Evolutionary conservation across 1,140 invertebrate genomes (phyloP).

Genomic region (Brachionus asplanchnoidis): DNA sequence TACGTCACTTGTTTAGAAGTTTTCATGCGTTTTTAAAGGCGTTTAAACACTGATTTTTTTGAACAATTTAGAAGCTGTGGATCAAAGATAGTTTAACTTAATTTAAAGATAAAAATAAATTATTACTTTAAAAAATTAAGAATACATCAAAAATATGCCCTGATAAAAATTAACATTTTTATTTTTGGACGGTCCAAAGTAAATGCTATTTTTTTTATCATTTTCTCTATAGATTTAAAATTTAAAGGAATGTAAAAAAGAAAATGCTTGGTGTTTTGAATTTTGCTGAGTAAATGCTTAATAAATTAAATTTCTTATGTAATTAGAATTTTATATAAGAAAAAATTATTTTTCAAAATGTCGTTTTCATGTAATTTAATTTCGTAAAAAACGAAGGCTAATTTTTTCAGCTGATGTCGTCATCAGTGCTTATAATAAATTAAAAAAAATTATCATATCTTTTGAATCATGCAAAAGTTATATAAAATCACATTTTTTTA

Average conservation of each 20-base stretch:
- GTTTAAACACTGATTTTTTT: no score
- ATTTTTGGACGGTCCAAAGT: neutral
- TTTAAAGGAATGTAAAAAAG: neutral
- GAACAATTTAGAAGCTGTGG: no score
- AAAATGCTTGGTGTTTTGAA: neutral
- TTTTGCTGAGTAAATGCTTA: neutral
- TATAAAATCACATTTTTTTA: slow-evolving; percentile 1
- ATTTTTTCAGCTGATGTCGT: neutral
- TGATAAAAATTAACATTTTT: neutral
- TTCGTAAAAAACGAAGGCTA: neutral
- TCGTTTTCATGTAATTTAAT: neutral
- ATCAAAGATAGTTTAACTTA: no score
- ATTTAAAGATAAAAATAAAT: no score
- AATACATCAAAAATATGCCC: no score
- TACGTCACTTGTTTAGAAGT: neutral
- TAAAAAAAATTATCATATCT: neutral
- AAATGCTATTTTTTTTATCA: no score
- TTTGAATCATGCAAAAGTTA: neutral
- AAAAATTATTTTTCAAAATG: neutral
- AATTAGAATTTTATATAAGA: neutral
- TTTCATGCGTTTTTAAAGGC: no score
- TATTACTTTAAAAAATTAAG: no score
- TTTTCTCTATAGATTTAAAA: neutral
- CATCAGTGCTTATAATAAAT: neutral
- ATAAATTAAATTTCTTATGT: neutral